Conservation (phyloP, 2,797 vertebrate species). For the Neolamprologus multifasciatus region DNA sequence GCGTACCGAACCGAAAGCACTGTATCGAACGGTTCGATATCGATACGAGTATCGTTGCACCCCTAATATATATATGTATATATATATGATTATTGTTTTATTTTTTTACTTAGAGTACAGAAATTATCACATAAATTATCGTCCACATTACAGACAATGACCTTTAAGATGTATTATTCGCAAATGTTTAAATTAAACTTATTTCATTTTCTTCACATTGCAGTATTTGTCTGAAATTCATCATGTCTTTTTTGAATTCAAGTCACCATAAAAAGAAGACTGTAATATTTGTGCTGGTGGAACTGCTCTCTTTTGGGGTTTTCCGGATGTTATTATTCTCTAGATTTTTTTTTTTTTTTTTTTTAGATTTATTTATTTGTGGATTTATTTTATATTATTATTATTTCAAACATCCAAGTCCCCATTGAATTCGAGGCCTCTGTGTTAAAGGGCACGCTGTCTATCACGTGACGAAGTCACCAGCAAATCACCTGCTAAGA, state of each 20-base stretch:
- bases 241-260: neutral
- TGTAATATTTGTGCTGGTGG: neutral
- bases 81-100: neutral
- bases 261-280: neutral
- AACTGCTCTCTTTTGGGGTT: neutral
- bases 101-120: neutral
- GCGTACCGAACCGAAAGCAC: no score
- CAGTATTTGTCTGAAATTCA: neutral
- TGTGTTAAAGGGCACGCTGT: neutral
- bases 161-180: neutral
- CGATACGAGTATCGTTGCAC: no score
- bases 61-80: no score
- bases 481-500: conserved; percentile 23
- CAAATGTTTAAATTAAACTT: neutral
- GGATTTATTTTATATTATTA: neutral
- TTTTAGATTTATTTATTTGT: neutral
- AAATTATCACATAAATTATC: neutral
- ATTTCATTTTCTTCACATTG: neutral
- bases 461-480: neutral
- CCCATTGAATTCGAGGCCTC: neutral
- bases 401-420: neutral
- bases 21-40: no score
- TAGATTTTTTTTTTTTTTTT: neutral
- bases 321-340: neutral
- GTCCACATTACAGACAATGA: neutral